A percentile compares a stretch with the other conserved stretches of the same genome.
Conservation (phyloP, 2,797 vertebrate genomes). For the Fratercula arctica region DNA sequence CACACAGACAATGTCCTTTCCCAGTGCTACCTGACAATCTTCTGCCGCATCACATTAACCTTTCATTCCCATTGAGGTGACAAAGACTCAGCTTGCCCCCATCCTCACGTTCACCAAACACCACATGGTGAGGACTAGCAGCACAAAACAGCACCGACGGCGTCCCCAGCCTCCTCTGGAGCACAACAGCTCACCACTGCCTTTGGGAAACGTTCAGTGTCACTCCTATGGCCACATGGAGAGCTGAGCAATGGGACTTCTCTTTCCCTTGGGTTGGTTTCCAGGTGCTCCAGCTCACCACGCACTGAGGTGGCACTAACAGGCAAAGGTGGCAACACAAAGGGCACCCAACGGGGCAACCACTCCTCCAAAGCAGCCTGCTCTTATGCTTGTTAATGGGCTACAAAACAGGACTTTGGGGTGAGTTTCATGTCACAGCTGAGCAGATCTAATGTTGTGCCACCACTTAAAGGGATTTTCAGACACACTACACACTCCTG, state of each 20-base stretch:
- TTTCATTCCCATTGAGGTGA: background rate
- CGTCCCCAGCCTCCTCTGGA: background rate
- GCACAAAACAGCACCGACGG: fast-evolving
- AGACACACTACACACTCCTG: background rate
- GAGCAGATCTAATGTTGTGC: background rate
- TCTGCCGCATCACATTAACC: background rate
- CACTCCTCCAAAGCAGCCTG: background rate
- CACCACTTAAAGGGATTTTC: background rate
- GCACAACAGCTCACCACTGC: background rate
- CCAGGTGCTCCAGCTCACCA: background rate
- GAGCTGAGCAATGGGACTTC: background rate
- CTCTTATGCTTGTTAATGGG: background rate
- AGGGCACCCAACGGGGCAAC: background rate
- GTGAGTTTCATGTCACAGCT: background rate
- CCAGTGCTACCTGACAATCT: background rate
- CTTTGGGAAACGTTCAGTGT: background rate
- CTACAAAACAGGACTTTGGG: background rate
- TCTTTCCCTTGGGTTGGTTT: fast-evolving
- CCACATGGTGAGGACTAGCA: background rate
- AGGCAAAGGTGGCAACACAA: background rate
- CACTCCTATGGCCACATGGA: fast-evolving
- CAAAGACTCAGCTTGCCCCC: background rate
- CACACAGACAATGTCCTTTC: background rate
- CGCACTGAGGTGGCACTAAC: fast-evolving
- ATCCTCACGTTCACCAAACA: background rate